phyloP scores from a whole-genome alignment of 2,113 vertebrate genomes.

The Cisticola juncidis region DNA sequence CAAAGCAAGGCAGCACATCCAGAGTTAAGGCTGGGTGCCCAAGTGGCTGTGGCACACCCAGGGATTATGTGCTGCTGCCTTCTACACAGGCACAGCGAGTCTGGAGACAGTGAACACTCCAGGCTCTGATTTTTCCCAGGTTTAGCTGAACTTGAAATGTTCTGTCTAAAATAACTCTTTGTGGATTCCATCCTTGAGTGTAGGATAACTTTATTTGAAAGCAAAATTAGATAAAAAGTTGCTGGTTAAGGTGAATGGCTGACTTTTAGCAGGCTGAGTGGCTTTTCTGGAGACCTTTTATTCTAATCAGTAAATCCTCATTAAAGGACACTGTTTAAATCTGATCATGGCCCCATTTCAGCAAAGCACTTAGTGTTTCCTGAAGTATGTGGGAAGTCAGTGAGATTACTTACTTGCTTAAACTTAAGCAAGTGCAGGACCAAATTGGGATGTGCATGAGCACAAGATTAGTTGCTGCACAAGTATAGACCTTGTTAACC shows the following conservation, averaged over 20 bases:
- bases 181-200: not conserved
- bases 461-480: conserved; percentile 25
- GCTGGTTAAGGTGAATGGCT: not conserved
- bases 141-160: conserved; percentile 9
- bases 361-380: not conserved
- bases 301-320: conserved; percentile 18
- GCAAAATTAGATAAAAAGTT: not conserved
- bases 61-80: not conserved
- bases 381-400: not conserved
- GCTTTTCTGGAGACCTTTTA: conserved; percentile 25
- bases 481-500: conserved; percentile 21
- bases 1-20: not conserved
- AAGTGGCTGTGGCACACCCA: not conserved
- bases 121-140: not conserved
- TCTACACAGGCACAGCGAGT: not conserved
- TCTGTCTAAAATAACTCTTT: not conserved
- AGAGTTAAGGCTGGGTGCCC: not conserved
- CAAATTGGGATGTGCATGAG: conserved; percentile 20
- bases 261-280: not conserved
- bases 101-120: accelerated
- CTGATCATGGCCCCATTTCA: conserved; percentile 34
- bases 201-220: not conserved
- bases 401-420: not conserved
- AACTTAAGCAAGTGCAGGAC: conserved; percentile 20
- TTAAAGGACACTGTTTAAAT: conserved; percentile 17